These are phyloP conservation scores for Drosophila bocki DNA, from an alignment of 1,140 invertebrate genomes.

Conservation along the genomic window DNA sequence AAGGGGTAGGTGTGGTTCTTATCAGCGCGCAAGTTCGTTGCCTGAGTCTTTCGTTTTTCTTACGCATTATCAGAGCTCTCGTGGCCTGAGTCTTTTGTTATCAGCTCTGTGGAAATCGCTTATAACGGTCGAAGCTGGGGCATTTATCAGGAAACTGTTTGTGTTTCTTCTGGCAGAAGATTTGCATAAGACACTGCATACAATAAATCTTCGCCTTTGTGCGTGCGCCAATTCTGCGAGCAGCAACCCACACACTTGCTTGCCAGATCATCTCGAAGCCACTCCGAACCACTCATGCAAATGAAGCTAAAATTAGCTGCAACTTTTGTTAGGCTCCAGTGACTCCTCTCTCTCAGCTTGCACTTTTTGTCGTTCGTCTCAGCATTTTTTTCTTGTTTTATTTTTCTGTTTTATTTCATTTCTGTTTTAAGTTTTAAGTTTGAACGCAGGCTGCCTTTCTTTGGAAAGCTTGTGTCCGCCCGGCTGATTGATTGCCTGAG, in stretches of 20 bases:
- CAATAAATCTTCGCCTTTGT: slow-evolving; percentile 61
- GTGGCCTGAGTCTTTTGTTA: slow-evolving; percentile 80
- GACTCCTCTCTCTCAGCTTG: slow-evolving; percentile 38
- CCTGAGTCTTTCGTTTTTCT: slow-evolving; percentile 70
- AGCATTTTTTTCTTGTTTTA: not conserved
- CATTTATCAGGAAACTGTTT: slow-evolving; percentile 74
- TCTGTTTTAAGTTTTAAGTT: slow-evolving; percentile 30
- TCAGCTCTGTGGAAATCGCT: slow-evolving; percentile 74
- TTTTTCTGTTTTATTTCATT: slow-evolving; percentile 22
- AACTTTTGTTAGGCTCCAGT: slow-evolving; percentile 61
- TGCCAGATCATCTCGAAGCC: slow-evolving; percentile 21
- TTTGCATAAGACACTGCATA: slow-evolving; percentile 66
- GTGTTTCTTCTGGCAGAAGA: slow-evolving; percentile 62
- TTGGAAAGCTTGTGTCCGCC: slow-evolving; percentile 68
- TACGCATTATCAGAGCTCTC: slow-evolving; percentile 31
- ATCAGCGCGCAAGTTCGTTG: slow-evolving; percentile 61
- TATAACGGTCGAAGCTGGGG: slow-evolving; percentile 53
- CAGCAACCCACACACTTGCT: slow-evolving; percentile 44
- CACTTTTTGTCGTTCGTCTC: slow-evolving; percentile 45
- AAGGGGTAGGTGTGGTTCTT: slow-evolving; percentile 23
- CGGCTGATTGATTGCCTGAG: slow-evolving; percentile 73
- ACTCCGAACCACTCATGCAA: slow-evolving; percentile 42
- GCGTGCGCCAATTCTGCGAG: slow-evolving; percentile 71
- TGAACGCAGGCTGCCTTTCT: slow-evolving; percentile 57
- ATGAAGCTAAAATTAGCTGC: slow-evolving; percentile 64